Conservation (phyloP, 2,797 vertebrate genomes). For the Rachycentron canadum region DNA sequence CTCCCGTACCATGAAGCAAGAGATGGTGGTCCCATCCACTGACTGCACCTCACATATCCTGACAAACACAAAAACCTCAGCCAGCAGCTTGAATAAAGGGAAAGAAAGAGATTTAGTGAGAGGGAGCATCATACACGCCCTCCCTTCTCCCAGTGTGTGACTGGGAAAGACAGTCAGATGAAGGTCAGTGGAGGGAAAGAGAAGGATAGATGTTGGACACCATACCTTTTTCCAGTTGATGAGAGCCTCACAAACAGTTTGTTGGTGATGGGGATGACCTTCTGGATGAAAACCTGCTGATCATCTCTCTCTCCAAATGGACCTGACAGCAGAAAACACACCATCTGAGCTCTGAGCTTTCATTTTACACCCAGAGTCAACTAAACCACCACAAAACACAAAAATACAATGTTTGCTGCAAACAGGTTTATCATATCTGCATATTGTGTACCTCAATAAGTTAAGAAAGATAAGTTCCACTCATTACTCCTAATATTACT, state of each 20-base stretch:
- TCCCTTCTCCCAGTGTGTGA: background rate
- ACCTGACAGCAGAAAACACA: conserved; percentile 81
- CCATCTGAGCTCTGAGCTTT: background rate
- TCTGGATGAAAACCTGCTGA: conserved; percentile 99
- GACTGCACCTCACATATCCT: conserved; percentile 99
- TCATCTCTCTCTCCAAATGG: conserved; percentile 98
- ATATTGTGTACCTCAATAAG: background rate
- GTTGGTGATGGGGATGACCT: conserved; percentile 97
- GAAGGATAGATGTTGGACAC: background rate
- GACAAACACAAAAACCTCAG: conserved; percentile 21
- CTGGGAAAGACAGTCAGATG: background rate
- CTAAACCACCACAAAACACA: conserved; percentile 1
- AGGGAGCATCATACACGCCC: background rate
- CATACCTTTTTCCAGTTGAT: conserved; percentile 96
- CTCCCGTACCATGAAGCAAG: conserved; percentile 94
- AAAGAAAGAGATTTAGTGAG: background rate
- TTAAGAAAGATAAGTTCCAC: background rate
- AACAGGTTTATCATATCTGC: background rate
- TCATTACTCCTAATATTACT: background rate
- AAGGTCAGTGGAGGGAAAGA: background rate
- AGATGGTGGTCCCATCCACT: conserved; percentile 96
- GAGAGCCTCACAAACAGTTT: conserved; percentile 97
- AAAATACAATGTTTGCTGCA: background rate
- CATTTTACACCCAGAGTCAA: background rate
- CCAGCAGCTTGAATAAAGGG: background rate